Evolutionary conservation across 2,888 invertebrate species (phyloP), one percentile per base, ranked within the genome.

Genomic region (Anoncus sp.): DNA sequence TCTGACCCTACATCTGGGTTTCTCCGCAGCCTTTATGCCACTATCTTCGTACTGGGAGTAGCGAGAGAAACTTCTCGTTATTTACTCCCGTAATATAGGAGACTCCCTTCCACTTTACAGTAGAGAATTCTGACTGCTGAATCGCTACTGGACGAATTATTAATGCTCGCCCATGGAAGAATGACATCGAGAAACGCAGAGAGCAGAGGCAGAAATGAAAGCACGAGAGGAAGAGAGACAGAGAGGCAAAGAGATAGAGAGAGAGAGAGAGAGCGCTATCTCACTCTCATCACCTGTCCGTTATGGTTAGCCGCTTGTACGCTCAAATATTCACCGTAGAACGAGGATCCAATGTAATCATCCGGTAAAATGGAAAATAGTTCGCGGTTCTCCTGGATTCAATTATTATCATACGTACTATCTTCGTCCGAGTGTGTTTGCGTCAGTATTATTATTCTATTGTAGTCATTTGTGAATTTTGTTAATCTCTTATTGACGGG

Each of bases 71-170:
- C 75, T 81, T 81, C 78, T 74, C 77, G 82, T 83, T 86, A 85
- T 87, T 86, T 86, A 82, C 86, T 80, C 81, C 81, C 83, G 82
- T 87, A 87, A 86, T 86, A 83, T 80, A 81, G 82, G 77, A 84
- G 67, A 31, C 47, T 43, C 77, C 81, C 67, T 75, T 53, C 75
- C 73, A 47, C 60, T 20, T 20, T 16, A 31, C 38, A 38, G 67
- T 43, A 20, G 43, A 51, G 27, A 59, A 31, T 43, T 67, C 40
- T n/a, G 31, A 40, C 24, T 27, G 74, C 20, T 43, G 24, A 16
- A 45, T 55, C 40, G 43, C 60, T 38, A 66, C 27, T 24, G 60
- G 24, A 47, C 75, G 75, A 78, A 78, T 78, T 75, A 78, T 78
- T 75, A 71, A 49, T 59, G 65, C 55, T 75, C 22, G 47, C 35